Conservation (phyloP, 2,797 vertebrate species). For the Cuculus canorus region DNA sequence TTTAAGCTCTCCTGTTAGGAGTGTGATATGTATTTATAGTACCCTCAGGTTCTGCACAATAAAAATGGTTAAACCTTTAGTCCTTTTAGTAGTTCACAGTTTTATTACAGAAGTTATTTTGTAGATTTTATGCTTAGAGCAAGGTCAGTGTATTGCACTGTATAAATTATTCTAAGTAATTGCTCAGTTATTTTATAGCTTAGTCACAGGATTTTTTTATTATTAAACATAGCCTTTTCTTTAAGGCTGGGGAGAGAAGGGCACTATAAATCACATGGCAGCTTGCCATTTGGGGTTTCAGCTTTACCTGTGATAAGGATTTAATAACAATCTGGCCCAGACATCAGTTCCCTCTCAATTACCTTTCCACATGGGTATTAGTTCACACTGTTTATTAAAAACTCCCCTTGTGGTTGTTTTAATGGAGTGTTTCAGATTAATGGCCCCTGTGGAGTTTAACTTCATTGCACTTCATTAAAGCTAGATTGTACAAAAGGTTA, state of each 20-base stretch:
- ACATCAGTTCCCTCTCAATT: slow-evolving; percentile 81
- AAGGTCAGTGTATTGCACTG: slow-evolving; percentile 81
- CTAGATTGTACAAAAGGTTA: slow-evolving; percentile 84
- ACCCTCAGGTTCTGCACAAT: slow-evolving; percentile 71
- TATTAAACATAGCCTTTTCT: slow-evolving; percentile 81
- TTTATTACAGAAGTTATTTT: slow-evolving; percentile 84
- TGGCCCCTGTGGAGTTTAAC: slow-evolving; percentile 81
- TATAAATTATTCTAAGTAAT: slow-evolving; percentile 87
- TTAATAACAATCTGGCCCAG: slow-evolving; percentile 82
- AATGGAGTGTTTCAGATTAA: slow-evolving; percentile 87
- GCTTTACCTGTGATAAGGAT: slow-evolving; percentile 82
- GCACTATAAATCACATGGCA: slow-evolving; percentile 79
- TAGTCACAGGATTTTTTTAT: slow-evolving; percentile 80
- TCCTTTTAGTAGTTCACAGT: slow-evolving; percentile 79
- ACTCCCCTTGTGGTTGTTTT: slow-evolving; percentile 84
- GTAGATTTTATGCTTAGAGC: slow-evolving; percentile 83
- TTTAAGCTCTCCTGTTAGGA: slow-evolving; percentile 70
- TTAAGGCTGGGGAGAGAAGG: slow-evolving; percentile 75
- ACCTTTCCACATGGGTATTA: slow-evolving; percentile 84
- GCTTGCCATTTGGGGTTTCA: slow-evolving; percentile 77
- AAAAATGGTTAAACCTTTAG: slow-evolving; percentile 81
- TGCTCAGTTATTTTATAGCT: slow-evolving; percentile 83
- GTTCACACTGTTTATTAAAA: slow-evolving; percentile 88
- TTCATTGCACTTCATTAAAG: slow-evolving; percentile 87
- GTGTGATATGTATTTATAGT: slow-evolving; percentile 76